Evolutionary conservation across 1,140 invertebrate species (phyloP), one percentile per base, ranked within the genome.

Genomic region (Halictus rubicundus): DNA sequence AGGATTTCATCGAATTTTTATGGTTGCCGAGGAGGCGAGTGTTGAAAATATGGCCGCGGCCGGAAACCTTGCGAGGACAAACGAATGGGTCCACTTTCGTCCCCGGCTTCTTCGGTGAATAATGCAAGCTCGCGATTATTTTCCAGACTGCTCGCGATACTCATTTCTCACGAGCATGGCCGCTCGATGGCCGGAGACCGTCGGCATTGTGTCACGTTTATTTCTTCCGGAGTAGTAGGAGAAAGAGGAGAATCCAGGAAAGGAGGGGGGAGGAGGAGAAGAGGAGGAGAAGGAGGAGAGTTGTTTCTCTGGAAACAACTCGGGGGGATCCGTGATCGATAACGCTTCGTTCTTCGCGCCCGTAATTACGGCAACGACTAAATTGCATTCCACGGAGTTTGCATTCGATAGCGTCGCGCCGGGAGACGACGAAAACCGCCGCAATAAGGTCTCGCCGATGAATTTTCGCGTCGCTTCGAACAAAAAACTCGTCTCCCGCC

Each of bases 401-500:
- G 42, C 42, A 46, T 46, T 46, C 42, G 42, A 46, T 46, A 12
- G 42, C 0, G 42, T 14, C 42, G 10, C 14, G 2, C 32, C 61
- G 61, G 1, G 16, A 21, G 9, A 9, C 6, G 7, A 1, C 7
- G 2, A 25, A 25, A n/a, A 52, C 49, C 12, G 66, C 6, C 49
- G 16, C 37, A 14, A 12, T 46, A 46, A 46, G 14, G 42, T 46
- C 21, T n/a, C n/a, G n/a, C 78, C n/a, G n/a, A n/a, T n/a, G n/a
- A n/a, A n/a, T n/a, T n/a, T 66, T 83, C 78, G 79, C 59, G 63
- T n/a, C 23, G 39, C n/a, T n/a, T 21, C 10, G n/a, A 4, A 23
- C 23, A 84, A 84, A n/a, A 84, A 84, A 84, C 69, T 70, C 57
- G 75, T 12, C 39, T 14, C 19, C 21, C 32, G 5, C 42, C 21